Evolutionary conservation across 2,888 invertebrate species (phyloP).

Genomic region (Himalopsyche tibetana): DNA sequence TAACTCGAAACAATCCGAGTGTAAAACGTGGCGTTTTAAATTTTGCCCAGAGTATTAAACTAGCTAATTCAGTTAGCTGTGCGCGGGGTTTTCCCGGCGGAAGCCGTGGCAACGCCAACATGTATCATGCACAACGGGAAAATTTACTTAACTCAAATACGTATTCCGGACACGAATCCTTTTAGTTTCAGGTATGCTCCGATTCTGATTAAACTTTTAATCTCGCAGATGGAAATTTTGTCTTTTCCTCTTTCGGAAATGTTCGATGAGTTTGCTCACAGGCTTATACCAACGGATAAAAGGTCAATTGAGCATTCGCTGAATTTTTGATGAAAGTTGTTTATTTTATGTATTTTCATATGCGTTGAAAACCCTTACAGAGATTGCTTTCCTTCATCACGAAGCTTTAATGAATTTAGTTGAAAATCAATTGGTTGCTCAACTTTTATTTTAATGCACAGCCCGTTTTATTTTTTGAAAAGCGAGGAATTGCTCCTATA

Average conservation of each 20-base stretch:
- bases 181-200: slow-evolving; percentile 54
- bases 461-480: too few relatives aligned
- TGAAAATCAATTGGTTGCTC: too few relatives aligned
- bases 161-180: slow-evolving; percentile 61
- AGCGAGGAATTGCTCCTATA: too few relatives aligned
- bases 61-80: slow-evolving; percentile 55
- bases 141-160: slow-evolving; percentile 54
- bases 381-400: too few relatives aligned
- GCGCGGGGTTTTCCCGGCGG: slow-evolving; percentile 40
- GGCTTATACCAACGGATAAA: slow-evolving; percentile 36
- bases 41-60: slow-evolving; percentile 46
- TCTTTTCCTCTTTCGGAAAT: slow-evolving; percentile 32
- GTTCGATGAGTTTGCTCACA: slow-evolving; percentile 23
- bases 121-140: slow-evolving; percentile 53
- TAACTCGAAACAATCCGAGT: slow-evolving; percentile 56
- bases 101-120: slow-evolving; percentile 40
- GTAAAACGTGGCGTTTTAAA: slow-evolving; percentile 56
- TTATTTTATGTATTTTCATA: background rate
- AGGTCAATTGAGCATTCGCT: slow-evolving; percentile 19
- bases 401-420: too few relatives aligned
- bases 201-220: slow-evolving; percentile 61
- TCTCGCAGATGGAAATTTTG: slow-evolving; percentile 52
- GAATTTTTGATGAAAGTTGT: background rate
- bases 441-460: too few relatives aligned
- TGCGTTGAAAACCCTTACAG: background rate